Evolutionary conservation across 2,888 invertebrate genomes (phyloP), one percentile per base, ranked within the genome.

Genomic region (Lymantria monacha): DNA sequence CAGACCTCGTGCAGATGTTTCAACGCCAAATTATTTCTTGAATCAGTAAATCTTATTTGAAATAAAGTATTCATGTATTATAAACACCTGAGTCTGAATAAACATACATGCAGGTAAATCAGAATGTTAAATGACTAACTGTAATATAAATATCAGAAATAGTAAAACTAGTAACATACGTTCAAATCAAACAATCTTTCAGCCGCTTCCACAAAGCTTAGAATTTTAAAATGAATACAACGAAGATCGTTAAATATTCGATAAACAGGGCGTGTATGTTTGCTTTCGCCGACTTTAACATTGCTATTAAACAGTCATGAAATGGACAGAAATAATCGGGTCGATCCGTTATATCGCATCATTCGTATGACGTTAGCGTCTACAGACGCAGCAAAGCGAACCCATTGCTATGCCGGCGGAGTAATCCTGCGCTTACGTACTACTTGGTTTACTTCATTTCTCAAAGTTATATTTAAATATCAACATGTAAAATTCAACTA

Each of bases 251-350:
- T 89, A 90, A 90, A 91, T 91, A 90, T 89, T 89, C 82, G 82
- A 87, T 90, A 89, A 91, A 90, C 90, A 90, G 83, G 85, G 86
- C 86, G 76, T 79, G 80, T 86, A 72, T 90, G 88, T 90, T 89
- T 90, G 89, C 87, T 88, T 89, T 89, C 83, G 85, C 82, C 77
- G 85, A 86, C 82, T 87, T 87, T 85, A 87, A 88, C 90, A 88
- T 89, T 90, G 90, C 90, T 88, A 90, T 90, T 88, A 90, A 90
- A 89, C 90, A 90, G 90, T 87, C 88, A 77, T 89, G 90, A 88
- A 89, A 87, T 88, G 86, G 82, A 87, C 90, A 88, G 89, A 89
- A 90, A 90, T 90, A 91, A 91, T 89, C 89, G 83, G 87, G 85
- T 78, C 87, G 87, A 86, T 87, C 90, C 89, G 89, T 90, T 90